phyloP scores from a whole-genome alignment of 2,113 vertebrate species.

The Colaptes auratus region DNA sequence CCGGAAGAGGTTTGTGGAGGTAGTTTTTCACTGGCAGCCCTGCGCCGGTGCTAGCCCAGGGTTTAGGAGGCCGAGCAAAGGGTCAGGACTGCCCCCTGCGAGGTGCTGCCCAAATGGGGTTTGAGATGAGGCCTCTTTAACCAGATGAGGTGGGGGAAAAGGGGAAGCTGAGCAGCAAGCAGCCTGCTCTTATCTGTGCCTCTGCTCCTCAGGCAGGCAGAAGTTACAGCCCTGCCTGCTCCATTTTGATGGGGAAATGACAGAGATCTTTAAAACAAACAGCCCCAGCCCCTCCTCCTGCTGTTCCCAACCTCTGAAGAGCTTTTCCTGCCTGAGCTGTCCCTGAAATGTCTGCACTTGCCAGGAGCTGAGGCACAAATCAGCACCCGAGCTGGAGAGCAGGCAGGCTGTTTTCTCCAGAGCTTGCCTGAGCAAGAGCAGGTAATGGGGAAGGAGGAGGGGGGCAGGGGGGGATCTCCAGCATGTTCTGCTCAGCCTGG shows the following conservation, averaged over 20 bases:
- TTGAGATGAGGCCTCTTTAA: background rate
- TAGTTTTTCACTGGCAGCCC: background rate
- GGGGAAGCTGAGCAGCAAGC: background rate
- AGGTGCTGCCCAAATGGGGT: background rate
- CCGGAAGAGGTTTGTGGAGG: background rate
- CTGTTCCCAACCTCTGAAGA: background rate
- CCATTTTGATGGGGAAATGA: background rate
- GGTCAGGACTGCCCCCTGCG: background rate
- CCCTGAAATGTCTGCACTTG: background rate
- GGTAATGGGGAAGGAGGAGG: background rate
- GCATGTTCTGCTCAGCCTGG: fast-evolving
- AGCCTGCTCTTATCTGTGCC: fast-evolving
- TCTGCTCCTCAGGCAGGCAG: background rate
- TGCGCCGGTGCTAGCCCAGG: fast-evolving
- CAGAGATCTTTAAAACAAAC: background rate
- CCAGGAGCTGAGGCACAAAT: background rate
- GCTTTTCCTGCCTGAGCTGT: background rate
- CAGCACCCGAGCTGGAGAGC: background rate
- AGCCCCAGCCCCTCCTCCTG: background rate
- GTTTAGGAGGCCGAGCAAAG: background rate
- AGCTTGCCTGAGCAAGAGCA: background rate
- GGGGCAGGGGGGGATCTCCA: background rate
- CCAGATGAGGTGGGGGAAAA: background rate
- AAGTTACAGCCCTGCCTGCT: background rate
- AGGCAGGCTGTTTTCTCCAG: background rate